Base-by-base conservation (phyloP, 1,140 invertebrate species). In the Temnothorax longispinosus region DNA sequence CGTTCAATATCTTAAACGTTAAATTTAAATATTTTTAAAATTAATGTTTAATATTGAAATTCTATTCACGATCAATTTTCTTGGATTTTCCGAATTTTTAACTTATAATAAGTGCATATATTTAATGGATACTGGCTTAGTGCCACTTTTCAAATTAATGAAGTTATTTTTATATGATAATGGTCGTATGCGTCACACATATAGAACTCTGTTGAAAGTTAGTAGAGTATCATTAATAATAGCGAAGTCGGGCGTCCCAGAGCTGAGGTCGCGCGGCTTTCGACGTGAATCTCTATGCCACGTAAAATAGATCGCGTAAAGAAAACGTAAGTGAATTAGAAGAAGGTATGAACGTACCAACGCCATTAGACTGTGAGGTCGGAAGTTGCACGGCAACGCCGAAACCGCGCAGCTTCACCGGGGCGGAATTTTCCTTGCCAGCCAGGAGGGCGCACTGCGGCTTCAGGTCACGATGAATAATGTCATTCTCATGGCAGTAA, bases 351-450 rank as follows among this genome's bases (percentile, higher is more conserved):
- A 91, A 95, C 95, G 93, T 95, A 97, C 97, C 97, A 92, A 97
- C 97, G 85, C 97, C 97, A 88, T 97, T 97, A 87, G 97, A 96
- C 91, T 97, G 96, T 13, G 97, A 97, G 27, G 97, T 97, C 11
- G 98, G 97, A 85, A 99, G 96, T 93, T 99, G 98, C 60, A 99
- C 97, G 27, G 99, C 99, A 50, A 99, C 98, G 15, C 99, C 98
- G 94, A 99, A 99, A n/a, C 99, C 99, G 21, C 99, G 98, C 41
- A 99, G 96, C 96, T 99, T 99, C 87, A 99, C 98, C 10, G 99
- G 99, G 38, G 99, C 99, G 44, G 99, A 99, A 95, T 99, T 99
- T 94, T 99, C 99, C 92, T 98, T 98, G 60, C 98, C 98, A 35
- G 99, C 98, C 58, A 99, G 96, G 76, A 99, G 96, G 41, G 99